Evolutionary conservation across 2,113 vertebrate genomes (phyloP).

Genomic region (Chaetops frenatus): DNA sequence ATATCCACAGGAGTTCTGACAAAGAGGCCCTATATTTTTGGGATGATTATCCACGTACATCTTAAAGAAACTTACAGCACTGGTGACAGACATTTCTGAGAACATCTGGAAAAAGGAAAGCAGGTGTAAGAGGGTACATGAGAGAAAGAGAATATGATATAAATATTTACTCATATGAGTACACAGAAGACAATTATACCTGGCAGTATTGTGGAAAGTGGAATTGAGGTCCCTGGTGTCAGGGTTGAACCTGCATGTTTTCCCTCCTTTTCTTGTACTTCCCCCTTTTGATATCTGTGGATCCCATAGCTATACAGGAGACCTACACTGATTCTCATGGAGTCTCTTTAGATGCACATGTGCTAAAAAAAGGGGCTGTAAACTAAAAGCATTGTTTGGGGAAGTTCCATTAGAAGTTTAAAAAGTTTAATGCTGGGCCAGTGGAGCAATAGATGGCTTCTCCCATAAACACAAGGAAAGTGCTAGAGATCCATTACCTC

Average conservation of each 20-base stretch:
- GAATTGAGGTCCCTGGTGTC: neutral
- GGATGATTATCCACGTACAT: neutral
- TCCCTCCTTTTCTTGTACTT: neutral
- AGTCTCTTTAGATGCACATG: neutral
- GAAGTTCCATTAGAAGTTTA: neutral
- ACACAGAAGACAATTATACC: neutral
- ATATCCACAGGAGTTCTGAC: neutral
- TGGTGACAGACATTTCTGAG: neutral
- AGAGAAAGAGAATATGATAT: neutral
- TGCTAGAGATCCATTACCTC: neutral
- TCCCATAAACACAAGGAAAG: neutral
- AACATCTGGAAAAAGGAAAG: neutral
- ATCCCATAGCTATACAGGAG: neutral
- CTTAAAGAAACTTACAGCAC: neutral
- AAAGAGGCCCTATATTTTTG: neutral
- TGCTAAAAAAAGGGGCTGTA: neutral
- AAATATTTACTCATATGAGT: neutral
- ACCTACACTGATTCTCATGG: neutral
- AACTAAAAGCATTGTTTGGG: neutral
- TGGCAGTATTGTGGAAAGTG: neutral
- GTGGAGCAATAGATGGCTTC: neutral
- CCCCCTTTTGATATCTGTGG: neutral
- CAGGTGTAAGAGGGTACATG: fast-evolving
- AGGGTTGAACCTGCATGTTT: neutral
- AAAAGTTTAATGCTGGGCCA: neutral